Conservation (phyloP, 2,797 vertebrate species). For the Triplophysa yarkandensis region DNA sequence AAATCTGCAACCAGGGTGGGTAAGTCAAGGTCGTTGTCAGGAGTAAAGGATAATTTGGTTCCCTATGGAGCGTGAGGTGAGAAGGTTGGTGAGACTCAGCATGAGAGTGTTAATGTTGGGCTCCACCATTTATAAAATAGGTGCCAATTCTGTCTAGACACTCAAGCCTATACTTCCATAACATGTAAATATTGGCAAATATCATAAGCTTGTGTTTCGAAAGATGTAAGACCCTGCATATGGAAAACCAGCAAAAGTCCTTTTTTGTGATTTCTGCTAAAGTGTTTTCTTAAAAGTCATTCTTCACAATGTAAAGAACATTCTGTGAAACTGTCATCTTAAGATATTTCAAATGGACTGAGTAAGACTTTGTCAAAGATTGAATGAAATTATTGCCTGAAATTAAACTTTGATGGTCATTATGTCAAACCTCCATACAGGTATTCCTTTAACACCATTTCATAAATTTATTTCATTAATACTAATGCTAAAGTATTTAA, state of each 20-base stretch:
- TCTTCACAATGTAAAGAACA: no score
- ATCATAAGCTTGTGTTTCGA: not conserved
- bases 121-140: constrained; percentile 16
- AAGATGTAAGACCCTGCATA: no score
- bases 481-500: not conserved
- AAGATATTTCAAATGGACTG: no score
- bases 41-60: constrained; percentile 29
- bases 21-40: constrained; percentile 63
- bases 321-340: no score
- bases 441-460: not conserved
- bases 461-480: not conserved
- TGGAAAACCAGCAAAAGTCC: no score
- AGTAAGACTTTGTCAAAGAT: no score
- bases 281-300: no score
- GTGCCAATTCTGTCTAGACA: constrained; percentile 9
- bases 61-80: constrained; percentile 25
- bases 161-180: not conserved
- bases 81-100: constrained; percentile 33
- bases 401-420: no score
- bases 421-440: no score
- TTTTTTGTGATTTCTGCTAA: no score
- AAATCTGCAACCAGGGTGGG: constrained; percentile 37
- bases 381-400: no score
- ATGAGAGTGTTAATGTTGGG: constrained; percentile 27
- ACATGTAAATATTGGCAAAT: not conserved